Percentiles rank a stretch among this genome's conserved stretches.
Conservation (phyloP, 1,140 invertebrate genomes). For the Nixonia krombeini region DNA sequence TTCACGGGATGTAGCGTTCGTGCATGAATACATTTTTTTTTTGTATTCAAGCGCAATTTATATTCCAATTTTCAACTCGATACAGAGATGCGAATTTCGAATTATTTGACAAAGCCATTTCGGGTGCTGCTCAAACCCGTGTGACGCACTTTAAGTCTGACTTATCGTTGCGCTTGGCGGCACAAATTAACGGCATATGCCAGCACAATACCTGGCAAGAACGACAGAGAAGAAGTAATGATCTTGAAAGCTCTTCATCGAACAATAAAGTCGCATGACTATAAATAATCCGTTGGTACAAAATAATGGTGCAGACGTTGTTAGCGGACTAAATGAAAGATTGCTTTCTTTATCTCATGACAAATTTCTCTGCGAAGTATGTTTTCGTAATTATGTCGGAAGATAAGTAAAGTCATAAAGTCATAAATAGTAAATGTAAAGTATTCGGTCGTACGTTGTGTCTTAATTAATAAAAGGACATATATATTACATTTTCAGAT, state of each 20-base stretch:
- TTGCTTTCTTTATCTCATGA: too few species aligned
- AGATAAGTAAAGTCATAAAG: too few species aligned
- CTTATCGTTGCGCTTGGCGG: slow-evolving; percentile 2
- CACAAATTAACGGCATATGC: neutral
- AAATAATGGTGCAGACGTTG: neutral
- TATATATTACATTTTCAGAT: slow-evolving; percentile 76
- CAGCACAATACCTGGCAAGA: neutral
- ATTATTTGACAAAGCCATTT: slow-evolving; percentile 2
- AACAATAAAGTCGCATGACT: neutral
- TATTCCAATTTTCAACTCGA: slow-evolving; percentile 22
- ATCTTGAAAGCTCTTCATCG: neutral
- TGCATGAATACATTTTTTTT: too few species aligned
- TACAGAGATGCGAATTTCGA: slow-evolving; percentile 3
- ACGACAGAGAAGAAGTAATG: slow-evolving; percentile 6
- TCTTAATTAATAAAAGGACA: too few species aligned
- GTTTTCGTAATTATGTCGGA: too few species aligned
- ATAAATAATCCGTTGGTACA: neutral
- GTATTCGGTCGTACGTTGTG: too few species aligned
- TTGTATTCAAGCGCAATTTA: slow-evolving; percentile 15
- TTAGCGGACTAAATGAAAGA: too few species aligned
- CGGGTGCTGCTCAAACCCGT: slow-evolving; percentile 3
- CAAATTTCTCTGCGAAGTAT: too few species aligned
- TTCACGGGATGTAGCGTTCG: too few species aligned
- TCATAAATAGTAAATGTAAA: neutral
- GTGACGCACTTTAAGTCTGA: slow-evolving; percentile 9